Conservation (phyloP, 2,113 vertebrate genomes). For the Epinephelus moara region DNA sequence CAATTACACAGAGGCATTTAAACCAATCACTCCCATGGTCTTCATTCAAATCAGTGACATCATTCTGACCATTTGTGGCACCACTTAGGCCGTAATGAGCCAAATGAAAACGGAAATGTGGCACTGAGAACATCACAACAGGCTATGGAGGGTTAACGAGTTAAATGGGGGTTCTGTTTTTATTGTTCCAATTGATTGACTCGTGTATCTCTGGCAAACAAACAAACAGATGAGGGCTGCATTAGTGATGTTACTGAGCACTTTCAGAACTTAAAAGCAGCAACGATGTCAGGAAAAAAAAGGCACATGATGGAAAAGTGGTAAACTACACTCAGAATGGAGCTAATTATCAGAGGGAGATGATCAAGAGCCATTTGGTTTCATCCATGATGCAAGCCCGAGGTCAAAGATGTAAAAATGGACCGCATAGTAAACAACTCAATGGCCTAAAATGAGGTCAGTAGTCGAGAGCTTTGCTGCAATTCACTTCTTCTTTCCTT, state of each 20-base stretch:
- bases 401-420: slow-evolving; percentile 58
- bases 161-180: slow-evolving; percentile 76
- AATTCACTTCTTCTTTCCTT: slow-evolving; percentile 11
- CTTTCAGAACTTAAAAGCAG: slow-evolving; percentile 33
- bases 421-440: slow-evolving; percentile 59
- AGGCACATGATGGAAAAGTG: slow-evolving; percentile 39
- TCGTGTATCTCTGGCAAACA: slow-evolving; percentile 53
- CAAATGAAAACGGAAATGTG: slow-evolving; percentile 82
- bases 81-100: slow-evolving; percentile 82
- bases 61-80: slow-evolving; percentile 81
- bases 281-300: slow-evolving; percentile 3
- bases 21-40: slow-evolving; percentile 81
- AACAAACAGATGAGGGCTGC: slow-evolving; percentile 57
- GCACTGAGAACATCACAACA: slow-evolving; percentile 67
- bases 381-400: slow-evolving; percentile 30
- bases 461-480: slow-evolving; percentile 32
- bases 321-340: slow-evolving; percentile 19
- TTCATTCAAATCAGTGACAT: slow-evolving; percentile 83
- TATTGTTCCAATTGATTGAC: slow-evolving; percentile 75
- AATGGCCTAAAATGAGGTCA: slow-evolving; percentile 53
- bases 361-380: slow-evolving; percentile 55
- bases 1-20: slow-evolving; percentile 84
- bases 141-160: slow-evolving; percentile 69
- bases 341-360: slow-evolving; percentile 40
- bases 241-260: slow-evolving; percentile 23